Conservation (phyloP, 2,888 invertebrate genomes). For the Eupithecia subfuscata region DNA sequence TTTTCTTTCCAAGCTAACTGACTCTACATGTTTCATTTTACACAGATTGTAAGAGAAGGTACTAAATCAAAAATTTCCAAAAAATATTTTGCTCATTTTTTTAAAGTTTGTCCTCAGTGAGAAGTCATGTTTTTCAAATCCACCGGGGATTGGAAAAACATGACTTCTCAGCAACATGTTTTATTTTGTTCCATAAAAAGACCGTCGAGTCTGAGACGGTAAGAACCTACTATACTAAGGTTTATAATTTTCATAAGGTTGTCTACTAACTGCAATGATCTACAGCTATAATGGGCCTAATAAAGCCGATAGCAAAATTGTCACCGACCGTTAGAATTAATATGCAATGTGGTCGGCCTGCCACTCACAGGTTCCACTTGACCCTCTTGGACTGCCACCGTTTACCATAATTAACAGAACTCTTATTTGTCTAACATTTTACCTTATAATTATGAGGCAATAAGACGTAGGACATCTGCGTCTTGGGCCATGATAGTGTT, state of each 20-base stretch:
- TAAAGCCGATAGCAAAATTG: neutral
- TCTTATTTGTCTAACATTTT: neutral
- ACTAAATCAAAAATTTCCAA: too few relatives aligned
- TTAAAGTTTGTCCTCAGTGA: too few relatives aligned
- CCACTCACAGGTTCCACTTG: slow-evolving; percentile 14
- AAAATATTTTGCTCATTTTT: too few relatives aligned
- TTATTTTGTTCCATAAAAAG: too few relatives aligned
- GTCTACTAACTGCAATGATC: neutral
- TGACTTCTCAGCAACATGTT: too few relatives aligned
- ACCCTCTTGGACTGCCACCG: slow-evolving; percentile 12
- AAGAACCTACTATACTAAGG: too few relatives aligned
- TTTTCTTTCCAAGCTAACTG: neutral
- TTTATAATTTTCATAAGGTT: neutral
- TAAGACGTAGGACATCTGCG: too few relatives aligned
- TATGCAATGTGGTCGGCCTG: slow-evolving; percentile 8
- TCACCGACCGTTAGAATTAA: neutral
- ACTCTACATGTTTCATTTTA: neutral
- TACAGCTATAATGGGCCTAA: neutral
- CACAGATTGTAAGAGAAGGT: too few relatives aligned
- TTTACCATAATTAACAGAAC: slow-evolving; percentile 1
- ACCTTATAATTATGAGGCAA: neutral
- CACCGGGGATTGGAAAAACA: too few relatives aligned
- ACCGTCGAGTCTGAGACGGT: too few relatives aligned
- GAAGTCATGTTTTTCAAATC: too few relatives aligned
- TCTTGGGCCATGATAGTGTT: too few relatives aligned